These are phyloP conservation scores for Lacerta viridis DNA, from an alignment of 2,797 vertebrate genomes.

Conservation along the genomic window DNA sequence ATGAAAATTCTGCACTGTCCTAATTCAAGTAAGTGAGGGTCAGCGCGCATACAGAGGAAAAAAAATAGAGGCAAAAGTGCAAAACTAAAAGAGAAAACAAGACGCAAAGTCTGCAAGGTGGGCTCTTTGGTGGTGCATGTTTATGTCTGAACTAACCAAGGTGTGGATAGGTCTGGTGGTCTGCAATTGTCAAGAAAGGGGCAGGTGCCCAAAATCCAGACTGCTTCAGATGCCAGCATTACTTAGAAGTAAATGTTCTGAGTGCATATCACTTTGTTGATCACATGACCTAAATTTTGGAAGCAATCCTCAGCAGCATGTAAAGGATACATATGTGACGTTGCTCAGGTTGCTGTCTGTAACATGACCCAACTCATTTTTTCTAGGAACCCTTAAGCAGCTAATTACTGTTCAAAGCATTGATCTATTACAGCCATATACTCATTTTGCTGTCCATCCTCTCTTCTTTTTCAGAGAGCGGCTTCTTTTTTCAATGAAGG, in stretches of 20 bases:
- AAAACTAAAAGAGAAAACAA: neutral
- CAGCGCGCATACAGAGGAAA: neutral
- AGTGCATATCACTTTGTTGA: conserved; percentile 43
- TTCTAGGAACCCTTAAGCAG: conserved; percentile 72
- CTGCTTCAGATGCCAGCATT: conserved; percentile 28
- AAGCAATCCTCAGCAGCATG: conserved; percentile 30
- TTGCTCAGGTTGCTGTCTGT: conserved; percentile 68
- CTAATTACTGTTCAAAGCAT: conserved; percentile 75
- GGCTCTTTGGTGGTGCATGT: neutral
- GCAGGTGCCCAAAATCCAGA: conserved; percentile 29
- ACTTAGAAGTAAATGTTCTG: conserved; percentile 35
- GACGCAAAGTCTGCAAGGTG: neutral
- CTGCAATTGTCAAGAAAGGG: conserved; percentile 44
- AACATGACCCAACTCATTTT: conserved; percentile 60
- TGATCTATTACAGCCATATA: conserved; percentile 75
- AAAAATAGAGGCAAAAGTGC: neutral
- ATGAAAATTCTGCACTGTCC: neutral
- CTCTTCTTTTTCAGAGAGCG: conserved; percentile 52
- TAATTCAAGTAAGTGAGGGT: neutral
- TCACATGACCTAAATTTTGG: conserved; percentile 66
- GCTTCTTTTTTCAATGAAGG: conserved; percentile 72
- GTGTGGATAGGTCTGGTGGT: conserved; percentile 32
- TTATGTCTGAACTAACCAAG: neutral
- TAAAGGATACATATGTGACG: conserved; percentile 56
- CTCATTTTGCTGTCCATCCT: conserved; percentile 51